Evolutionary conservation across 1,140 invertebrate genomes (phyloP).

Genomic region (Apolygus lucorum): DNA sequence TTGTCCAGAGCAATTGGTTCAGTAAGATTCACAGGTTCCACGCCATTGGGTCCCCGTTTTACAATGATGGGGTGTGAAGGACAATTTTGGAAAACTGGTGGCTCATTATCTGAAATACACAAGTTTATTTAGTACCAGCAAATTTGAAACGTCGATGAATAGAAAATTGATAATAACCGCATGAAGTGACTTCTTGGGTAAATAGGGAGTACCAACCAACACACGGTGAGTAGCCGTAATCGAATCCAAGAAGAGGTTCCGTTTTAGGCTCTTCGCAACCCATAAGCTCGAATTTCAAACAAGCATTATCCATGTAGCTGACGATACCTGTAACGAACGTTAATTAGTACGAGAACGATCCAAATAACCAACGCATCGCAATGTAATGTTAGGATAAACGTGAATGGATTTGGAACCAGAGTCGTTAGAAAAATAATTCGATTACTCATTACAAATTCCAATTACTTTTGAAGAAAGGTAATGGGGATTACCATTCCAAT

Average conservation of each 20-base stretch:
- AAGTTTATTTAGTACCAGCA: not conserved
- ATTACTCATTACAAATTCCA: no score
- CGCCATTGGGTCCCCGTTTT: conserved; percentile 72
- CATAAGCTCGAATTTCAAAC: conserved; percentile 91
- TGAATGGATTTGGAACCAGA: not conserved
- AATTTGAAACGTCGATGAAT: no score
- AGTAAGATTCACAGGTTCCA: conserved; percentile 83
- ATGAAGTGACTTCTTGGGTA: no score
- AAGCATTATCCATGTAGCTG: conserved; percentile 93
- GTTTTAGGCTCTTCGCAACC: conserved; percentile 78
- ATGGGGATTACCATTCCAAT: no score
- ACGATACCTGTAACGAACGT: conserved; percentile 57
- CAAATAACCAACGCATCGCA: no score
- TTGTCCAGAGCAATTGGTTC: conserved; percentile 89
- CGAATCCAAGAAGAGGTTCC: conserved; percentile 80
- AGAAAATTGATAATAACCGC: no score
- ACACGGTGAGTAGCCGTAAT: conserved; percentile 88
- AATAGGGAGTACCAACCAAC: conserved; percentile 50
- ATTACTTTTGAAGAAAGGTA: no score
- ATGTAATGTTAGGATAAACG: no score
- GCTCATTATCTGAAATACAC: conserved; percentile 69
- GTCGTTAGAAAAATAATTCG: no score
- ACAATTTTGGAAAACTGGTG: conserved; percentile 92
- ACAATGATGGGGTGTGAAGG: conserved; percentile 85
- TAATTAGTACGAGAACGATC: not conserved